Base-by-base conservation (phyloP, 2,888 invertebrate species). In the Dyspetes luteomarginatus region DNA sequence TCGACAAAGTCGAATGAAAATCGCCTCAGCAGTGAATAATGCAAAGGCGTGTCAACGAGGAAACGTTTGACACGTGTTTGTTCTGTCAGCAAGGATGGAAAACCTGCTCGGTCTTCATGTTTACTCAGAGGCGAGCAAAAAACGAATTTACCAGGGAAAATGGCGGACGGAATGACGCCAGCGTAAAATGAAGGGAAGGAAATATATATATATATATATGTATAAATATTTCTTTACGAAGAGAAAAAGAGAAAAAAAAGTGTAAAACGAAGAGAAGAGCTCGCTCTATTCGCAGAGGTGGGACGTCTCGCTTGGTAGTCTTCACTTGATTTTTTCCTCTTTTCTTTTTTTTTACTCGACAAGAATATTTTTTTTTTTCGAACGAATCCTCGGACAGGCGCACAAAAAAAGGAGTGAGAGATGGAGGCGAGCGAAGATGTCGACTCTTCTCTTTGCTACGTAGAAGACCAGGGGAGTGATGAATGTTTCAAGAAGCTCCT, bases 401-500 rank as follows among this genome's bases (percentile, higher is more conserved):
- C n/a, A n/a, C n/a, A 26, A 7, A 43, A 30, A 55, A 19, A 48
- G 17, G 43, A 28, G 19, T 17, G 28, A 55, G 7, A 22, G 36
- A 64, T 24, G 60, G 67, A 78, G 74, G 74, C 58, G 80, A 48
- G 83, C 19, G 45, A 69, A 58, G 26, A 72, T 50, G 79, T 17
- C 36, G 48, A 78, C 60, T 68, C 41, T 52, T 68, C 60, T 69
- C 30, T 62, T 58, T 72, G 26, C 26, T 41, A 58, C 41, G 48
- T 28, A 43, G 58, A 7, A 24, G 72, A 45, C 22, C n/a, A 50
- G 50, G 72, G 19, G 55, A 58, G 85, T 88, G 88, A 89, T 88
- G 87, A 89, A 89, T 88, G 86, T 83, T 85, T 82, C 75, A 84
- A 69, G 80, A 81, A 76, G 82, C 76, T 81, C 72, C 75, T 82